Base-by-base conservation (phyloP, 2,888 invertebrate genomes). In the Thecocarcelia acutangulata region DNA sequence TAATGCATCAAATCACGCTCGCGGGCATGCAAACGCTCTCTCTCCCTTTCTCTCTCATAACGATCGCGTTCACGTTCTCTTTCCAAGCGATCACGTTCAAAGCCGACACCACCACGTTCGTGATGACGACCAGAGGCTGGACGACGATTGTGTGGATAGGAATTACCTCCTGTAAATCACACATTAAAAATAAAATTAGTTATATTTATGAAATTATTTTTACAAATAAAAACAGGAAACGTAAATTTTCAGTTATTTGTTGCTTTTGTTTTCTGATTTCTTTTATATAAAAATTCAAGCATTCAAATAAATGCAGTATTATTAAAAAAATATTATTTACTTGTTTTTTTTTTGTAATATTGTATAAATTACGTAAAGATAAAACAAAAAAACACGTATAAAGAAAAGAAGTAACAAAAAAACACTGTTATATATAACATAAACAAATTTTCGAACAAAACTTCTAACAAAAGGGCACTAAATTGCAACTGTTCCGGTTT, bases 1-100 rank as follows among this genome's bases (percentile, higher is more conserved):
- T 91, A 91, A 70, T 90, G 90, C 88, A 90, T 89, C 15, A 90
- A 87, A 86, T 90, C 91, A 73, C 91, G 90, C 80, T 91, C 91
- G 33, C 90, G 88, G 15, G 89, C 89, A 85, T 91, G 90, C 48
- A 90, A 79, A 48, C 90, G 88, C 79, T 90, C 90, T 40, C 88
- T 85, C 81, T 88, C 88, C 8, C 87, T 85, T 48, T 88, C 88
- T 40, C 90, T 85, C 48, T 86, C 85, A 59, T 81, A 77, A 52
- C 85, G 84, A 75, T 85, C 85, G 24, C 86, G 88, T 68, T 87
- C 89, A 42, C 87, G 74, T 74, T 87, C 87, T n/a, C 87, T 86
- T 74, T 88, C 89, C 63, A 85, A 86, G 33, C 84, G 85, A 73
- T 88, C 88, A 79, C 87, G 85, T 74, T 87, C 87, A 68, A 76